Percentiles rank a stretch among this genome's conserved stretches.
Conservation (phyloP, 2,888 invertebrate genomes). For the Erebia ligea region DNA sequence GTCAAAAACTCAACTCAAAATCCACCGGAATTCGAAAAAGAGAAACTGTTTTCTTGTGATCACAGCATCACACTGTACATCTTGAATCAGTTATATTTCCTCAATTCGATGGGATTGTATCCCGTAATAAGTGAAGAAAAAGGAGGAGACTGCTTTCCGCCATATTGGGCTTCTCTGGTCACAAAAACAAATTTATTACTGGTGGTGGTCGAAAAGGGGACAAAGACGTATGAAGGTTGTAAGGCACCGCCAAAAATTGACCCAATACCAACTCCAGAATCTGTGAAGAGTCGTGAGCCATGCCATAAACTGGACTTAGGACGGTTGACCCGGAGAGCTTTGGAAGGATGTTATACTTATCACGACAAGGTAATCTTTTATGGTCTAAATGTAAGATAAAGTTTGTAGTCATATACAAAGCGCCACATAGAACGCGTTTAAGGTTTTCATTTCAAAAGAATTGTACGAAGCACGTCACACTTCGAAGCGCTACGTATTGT, state of each 20-base stretch:
- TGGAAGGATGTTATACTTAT: slow-evolving; percentile 90
- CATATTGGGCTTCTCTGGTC: slow-evolving; percentile 88
- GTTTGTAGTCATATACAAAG: no score
- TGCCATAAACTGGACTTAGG: slow-evolving; percentile 91
- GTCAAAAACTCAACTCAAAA: slow-evolving; percentile 50
- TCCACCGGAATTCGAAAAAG: slow-evolving; percentile 67
- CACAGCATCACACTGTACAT: slow-evolving; percentile 87
- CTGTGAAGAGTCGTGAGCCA: slow-evolving; percentile 81
- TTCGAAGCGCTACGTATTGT: no score
- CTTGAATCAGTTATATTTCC: slow-evolving; percentile 83
- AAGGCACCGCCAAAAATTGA: slow-evolving; percentile 85
- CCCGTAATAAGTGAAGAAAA: slow-evolving; percentile 61
- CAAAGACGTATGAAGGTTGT: slow-evolving; percentile 55
- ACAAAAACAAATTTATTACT: slow-evolving; percentile 90
- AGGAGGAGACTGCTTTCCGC: slow-evolving; percentile 61
- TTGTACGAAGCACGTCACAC: no score
- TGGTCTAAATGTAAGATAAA: not conserved
- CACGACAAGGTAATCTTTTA: slow-evolving; percentile 83
- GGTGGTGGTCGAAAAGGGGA: slow-evolving; percentile 85
- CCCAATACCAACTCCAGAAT: slow-evolving; percentile 62
- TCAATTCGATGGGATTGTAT: slow-evolving; percentile 59
- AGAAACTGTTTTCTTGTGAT: slow-evolving; percentile 86
- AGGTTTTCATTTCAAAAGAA: no score
- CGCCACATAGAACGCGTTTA: no score
- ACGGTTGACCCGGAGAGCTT: slow-evolving; percentile 85